A percentile compares a stretch with the other conserved stretches of the same genome.
phyloP scores from a whole-genome alignment of 2,113 vertebrate species.

The Scomber japonicus region DNA sequence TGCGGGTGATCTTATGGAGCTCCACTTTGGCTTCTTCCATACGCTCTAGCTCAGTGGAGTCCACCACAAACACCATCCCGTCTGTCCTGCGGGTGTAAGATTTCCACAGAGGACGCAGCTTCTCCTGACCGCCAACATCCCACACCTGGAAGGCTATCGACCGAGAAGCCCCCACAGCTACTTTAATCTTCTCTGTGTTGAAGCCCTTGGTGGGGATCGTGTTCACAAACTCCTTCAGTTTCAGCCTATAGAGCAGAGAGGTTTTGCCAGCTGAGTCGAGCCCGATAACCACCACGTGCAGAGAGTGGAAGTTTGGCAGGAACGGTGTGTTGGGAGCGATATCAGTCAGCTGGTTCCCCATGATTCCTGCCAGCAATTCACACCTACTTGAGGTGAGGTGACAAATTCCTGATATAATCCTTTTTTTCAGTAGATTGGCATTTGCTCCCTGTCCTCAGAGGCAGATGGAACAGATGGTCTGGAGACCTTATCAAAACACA shows the following conservation, averaged over 20 bases:
- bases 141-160: conserved; percentile 91
- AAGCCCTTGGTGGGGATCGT: conserved; percentile 94
- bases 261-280: conserved; percentile 92
- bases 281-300: conserved; percentile 91
- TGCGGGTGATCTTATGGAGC: conserved; percentile 90
- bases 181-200: conserved; percentile 92
- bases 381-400: conserved; percentile 68
- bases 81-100: conserved; percentile 92
- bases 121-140: conserved; percentile 95
- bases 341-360: conserved; percentile 93
- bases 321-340: conserved; percentile 88
- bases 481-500: conserved; percentile 79
- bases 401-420: conserved; percentile 64
- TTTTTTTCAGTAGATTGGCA: conserved; percentile 67
- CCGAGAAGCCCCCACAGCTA: conserved; percentile 86
- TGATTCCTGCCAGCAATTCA: conserved; percentile 69
- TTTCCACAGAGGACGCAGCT: conserved; percentile 92
- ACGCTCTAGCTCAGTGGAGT: conserved; percentile 88
- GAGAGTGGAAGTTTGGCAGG: conserved; percentile 88
- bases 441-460: conserved; percentile 72
- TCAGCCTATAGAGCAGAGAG: conserved; percentile 91
- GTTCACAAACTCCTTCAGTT: conserved; percentile 92
- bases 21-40: conserved; percentile 94
- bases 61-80: conserved; percentile 93
- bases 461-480: conserved; percentile 52